Conservation (phyloP, 1,140 invertebrate species). For the Phymorhynchus buccinoides region DNA sequence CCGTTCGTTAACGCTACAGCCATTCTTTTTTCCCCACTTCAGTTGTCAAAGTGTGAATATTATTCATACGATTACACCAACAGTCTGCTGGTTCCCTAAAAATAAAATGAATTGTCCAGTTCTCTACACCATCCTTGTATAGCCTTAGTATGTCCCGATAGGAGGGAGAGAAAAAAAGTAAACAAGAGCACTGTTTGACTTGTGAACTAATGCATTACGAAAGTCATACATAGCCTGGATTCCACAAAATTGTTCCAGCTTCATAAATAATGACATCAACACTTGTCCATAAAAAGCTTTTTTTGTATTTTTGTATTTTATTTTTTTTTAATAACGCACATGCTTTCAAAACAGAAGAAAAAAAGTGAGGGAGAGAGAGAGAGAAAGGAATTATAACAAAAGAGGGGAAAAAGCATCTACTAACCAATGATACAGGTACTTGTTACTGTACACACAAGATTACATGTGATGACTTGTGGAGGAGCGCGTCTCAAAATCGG, state of each 20-base stretch:
- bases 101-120: neutral
- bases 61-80: neutral
- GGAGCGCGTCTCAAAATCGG: neutral
- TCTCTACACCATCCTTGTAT: neutral
- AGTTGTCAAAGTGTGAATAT: neutral
- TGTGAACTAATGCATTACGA: slow-evolving; percentile 3
- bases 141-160: neutral
- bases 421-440: slow-evolving; percentile 23
- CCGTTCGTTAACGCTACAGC: neutral
- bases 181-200: neutral
- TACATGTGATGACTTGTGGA: slow-evolving; percentile 18
- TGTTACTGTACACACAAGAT: slow-evolving; percentile 33
- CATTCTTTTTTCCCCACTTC: neutral
- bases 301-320: neutral
- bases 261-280: slow-evolving; percentile 27
- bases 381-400: slow-evolving; percentile 31
- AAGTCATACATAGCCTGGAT: neutral
- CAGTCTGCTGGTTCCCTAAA: neutral
- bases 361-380: slow-evolving; percentile 36
- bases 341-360: slow-evolving; percentile 18
- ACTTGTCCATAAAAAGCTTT: slow-evolving; percentile 19
- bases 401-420: slow-evolving; percentile 14
- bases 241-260: neutral
- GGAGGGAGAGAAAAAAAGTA: neutral
- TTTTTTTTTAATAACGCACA: slow-evolving; percentile 12